Evolutionary conservation across 2,888 invertebrate genomes (phyloP).

Genomic region (Lasioglossum morio): DNA sequence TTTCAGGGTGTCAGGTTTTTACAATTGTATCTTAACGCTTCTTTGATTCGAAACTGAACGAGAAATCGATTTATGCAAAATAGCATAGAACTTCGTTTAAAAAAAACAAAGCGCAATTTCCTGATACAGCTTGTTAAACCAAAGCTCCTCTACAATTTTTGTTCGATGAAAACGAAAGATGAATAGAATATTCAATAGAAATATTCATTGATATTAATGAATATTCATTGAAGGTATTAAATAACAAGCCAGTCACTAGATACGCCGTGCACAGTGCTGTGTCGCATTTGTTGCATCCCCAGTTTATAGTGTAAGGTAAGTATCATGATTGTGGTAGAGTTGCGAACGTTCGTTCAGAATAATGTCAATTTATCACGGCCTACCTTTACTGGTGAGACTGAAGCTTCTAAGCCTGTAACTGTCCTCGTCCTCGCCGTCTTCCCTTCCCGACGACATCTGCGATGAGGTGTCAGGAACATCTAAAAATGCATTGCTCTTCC

Average conservation of each 20-base stretch:
- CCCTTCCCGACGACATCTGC: constrained; percentile 88
- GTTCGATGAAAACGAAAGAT: not conserved
- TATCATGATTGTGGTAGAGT: not conserved
- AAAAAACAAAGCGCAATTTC: not conserved
- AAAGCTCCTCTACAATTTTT: not conserved
- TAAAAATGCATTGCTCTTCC: constrained; percentile 90
- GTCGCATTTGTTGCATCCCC: not conserved
- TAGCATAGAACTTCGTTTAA: not conserved
- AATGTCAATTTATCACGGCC: constrained; percentile 76
- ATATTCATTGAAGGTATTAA: not conserved
- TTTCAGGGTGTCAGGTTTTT: too few relatives aligned
- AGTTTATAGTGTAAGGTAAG: not conserved
- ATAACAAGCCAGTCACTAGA: not conserved
- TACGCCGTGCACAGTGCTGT: not conserved
- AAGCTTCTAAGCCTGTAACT: constrained; percentile 96
- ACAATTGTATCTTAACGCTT: too few relatives aligned
- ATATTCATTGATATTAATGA: not conserved
- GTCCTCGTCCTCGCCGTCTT: constrained; percentile 93
- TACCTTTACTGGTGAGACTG: constrained; percentile 96
- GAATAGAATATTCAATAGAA: not conserved
- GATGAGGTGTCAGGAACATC: constrained; percentile 88
- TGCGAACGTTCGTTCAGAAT: not conserved
- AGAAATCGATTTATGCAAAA: too few relatives aligned
- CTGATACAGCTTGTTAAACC: not conserved
- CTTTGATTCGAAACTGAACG: too few relatives aligned